Conservation (phyloP, 2,888 invertebrate genomes). For the Tenthredo mesomela region DNA sequence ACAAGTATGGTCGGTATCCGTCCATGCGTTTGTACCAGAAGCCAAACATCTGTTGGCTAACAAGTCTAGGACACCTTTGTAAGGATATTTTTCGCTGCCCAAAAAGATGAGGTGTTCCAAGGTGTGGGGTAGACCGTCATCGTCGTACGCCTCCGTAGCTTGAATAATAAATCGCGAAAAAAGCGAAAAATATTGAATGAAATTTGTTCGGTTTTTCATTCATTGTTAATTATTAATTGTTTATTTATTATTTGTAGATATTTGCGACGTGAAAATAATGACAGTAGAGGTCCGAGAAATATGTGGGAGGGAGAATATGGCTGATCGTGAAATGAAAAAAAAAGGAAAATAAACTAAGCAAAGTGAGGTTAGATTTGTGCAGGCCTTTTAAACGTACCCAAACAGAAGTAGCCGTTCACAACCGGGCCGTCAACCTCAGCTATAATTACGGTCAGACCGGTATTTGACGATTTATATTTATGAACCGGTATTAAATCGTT, state of each 20-base stretch:
- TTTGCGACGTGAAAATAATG: neutral
- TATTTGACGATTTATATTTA: slow-evolving; percentile 89
- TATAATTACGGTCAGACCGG: slow-evolving; percentile 90
- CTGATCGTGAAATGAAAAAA: neutral
- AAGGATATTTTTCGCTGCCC: slow-evolving; percentile 94
- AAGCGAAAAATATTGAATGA: neutral
- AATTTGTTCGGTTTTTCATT: neutral
- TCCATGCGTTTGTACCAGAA: slow-evolving; percentile 96
- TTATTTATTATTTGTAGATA: neutral
- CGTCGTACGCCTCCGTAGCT: slow-evolving; percentile 95
- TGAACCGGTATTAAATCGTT: slow-evolving; percentile 88
- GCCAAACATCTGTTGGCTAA: slow-evolving; percentile 94
- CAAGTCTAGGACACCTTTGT: slow-evolving; percentile 93
- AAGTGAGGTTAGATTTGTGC: slow-evolving; percentile 53
- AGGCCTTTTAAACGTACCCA: slow-evolving; percentile 82
- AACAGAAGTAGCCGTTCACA: slow-evolving; percentile 91
- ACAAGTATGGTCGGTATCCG: slow-evolving; percentile 92
- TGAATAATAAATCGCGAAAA: slow-evolving; percentile 62
- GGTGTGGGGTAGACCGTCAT: slow-evolving; percentile 96
- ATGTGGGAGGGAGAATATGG: neutral
- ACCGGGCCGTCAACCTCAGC: slow-evolving; percentile 95
- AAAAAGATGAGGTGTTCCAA: slow-evolving; percentile 95
- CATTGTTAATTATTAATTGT: neutral
- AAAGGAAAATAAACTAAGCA: neutral
- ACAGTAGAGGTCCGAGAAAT: neutral